Conservation (phyloP, 2,113 vertebrate species). For the Pterophyllum scalare region DNA sequence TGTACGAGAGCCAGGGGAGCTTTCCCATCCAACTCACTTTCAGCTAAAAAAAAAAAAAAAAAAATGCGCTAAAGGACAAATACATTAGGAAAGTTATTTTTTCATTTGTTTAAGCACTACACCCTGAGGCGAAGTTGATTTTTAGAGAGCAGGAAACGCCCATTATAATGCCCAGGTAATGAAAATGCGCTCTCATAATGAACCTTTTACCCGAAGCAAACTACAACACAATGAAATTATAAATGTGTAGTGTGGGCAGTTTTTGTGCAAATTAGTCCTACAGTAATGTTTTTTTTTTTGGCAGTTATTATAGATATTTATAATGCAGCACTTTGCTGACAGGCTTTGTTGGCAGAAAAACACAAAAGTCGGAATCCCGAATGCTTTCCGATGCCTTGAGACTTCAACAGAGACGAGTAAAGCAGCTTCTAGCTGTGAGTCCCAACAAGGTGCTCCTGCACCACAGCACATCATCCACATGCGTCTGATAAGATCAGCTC, state of each 20-base stretch:
- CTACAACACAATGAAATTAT: neutral
- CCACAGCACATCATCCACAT: neutral
- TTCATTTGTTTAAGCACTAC: slow-evolving; percentile 8
- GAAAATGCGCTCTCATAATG: slow-evolving; percentile 24
- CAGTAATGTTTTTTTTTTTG: neutral
- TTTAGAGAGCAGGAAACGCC: neutral
- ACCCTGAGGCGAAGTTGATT: slow-evolving; percentile 7
- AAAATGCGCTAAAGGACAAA: slow-evolving; percentile 1
- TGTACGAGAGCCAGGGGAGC: neutral
- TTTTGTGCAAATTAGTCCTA: neutral
- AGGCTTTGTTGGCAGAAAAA: neutral
- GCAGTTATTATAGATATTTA: slow-evolving; percentile 15
- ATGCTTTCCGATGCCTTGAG: neutral
- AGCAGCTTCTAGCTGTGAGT: neutral
- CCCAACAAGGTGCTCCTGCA: neutral
- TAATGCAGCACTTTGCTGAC: neutral
- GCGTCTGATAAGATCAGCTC: too few species aligned
- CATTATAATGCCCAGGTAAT: slow-evolving; percentile 1
- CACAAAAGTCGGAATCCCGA: neutral
- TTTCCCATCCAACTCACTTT: neutral
- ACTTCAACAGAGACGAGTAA: neutral
- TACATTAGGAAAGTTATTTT: neutral
- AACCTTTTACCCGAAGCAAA: slow-evolving; percentile 14
- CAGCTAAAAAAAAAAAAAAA: slow-evolving; percentile 6
- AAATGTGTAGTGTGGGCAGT: neutral